These are phyloP conservation scores for Tinamus guttatus DNA, from an alignment of 2,113 vertebrate species.

Conservation along the genomic window DNA sequence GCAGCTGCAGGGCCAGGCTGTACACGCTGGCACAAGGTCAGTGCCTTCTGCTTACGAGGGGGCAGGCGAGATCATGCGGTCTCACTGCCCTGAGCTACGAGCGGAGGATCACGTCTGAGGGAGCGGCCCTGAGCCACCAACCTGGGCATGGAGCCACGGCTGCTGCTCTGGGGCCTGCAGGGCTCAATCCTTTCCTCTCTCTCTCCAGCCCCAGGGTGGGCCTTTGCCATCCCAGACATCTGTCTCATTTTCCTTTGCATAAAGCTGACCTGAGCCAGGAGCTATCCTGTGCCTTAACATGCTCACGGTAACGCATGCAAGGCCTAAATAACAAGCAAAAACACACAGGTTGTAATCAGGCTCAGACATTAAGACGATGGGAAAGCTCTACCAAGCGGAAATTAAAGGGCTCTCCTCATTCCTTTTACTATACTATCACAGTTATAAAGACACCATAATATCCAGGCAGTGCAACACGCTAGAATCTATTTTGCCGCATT, in stretches of 20 bases:
- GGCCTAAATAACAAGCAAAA: conserved; percentile 12
- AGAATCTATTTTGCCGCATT: not conserved
- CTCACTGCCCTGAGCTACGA: conserved; percentile 13
- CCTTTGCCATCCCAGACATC: not conserved
- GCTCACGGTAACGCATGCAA: not conserved
- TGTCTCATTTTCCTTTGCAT: conserved; percentile 13
- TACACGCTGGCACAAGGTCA: not conserved
- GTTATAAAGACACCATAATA: not conserved
- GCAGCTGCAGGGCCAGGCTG: not conserved
- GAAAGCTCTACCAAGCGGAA: not conserved
- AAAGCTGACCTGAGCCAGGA: not conserved
- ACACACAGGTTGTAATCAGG: not conserved
- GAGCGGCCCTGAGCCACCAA: not conserved
- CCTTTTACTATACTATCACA: not conserved
- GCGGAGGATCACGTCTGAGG: conserved; percentile 29
- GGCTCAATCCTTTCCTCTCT: not conserved
- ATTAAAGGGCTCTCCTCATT: not conserved
- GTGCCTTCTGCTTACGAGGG: conserved; percentile 17
- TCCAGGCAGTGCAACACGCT: not conserved
- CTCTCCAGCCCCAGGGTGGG: not conserved
- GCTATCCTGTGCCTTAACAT: not conserved
- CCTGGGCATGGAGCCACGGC: conserved; percentile 42
- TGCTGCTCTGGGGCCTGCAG: not conserved
- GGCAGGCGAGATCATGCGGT: not conserved
- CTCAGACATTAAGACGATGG: not conserved